Percentiles rank a stretch among this genome's conserved stretches.
Conservation (phyloP, 2,888 invertebrate genomes). For the Ichneumon xanthorius region DNA sequence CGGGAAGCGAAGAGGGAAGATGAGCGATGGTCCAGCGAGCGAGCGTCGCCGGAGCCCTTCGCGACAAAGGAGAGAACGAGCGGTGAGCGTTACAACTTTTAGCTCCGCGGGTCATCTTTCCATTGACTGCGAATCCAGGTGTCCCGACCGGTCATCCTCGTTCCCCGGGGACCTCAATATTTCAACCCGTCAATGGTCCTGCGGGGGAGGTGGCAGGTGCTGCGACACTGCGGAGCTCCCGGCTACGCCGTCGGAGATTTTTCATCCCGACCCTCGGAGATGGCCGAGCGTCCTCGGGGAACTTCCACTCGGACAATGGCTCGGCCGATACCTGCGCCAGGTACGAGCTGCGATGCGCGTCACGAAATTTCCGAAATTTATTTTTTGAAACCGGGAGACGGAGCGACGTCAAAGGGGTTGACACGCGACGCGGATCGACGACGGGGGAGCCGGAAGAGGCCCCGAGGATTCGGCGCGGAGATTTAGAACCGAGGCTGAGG, state of each 20-base stretch:
- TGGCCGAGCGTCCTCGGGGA: background rate
- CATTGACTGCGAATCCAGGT: conserved; percentile 63
- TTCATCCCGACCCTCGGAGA: background rate
- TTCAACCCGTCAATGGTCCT: conserved; percentile 65
- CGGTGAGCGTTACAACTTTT: background rate
- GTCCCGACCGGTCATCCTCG: conserved; percentile 42
- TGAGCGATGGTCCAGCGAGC: background rate
- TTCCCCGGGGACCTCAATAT: conserved; percentile 62
- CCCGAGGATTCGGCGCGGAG: background rate
- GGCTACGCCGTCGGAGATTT: conserved; percentile 38
- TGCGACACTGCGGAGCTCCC: conserved; percentile 17
- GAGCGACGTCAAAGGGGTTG: conserved; percentile 2
- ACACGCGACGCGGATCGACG: conserved; percentile 26
- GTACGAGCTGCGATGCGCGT: background rate
- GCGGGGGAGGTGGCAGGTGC: conserved; percentile 68
- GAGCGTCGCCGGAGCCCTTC: background rate
- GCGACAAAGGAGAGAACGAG: background rate
- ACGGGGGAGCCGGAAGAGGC: background rate
- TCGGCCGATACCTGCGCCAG: conserved; percentile 5
- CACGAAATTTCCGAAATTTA: background rate
- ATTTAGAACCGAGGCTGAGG: background rate
- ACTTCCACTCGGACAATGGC: background rate
- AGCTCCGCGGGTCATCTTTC: background rate
- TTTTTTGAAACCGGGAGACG: background rate
- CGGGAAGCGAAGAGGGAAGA: too few relatives aligned